These are phyloP conservation scores for Orgyia antiqua DNA, from an alignment of 2,888 invertebrate species.

Conservation along the genomic window DNA sequence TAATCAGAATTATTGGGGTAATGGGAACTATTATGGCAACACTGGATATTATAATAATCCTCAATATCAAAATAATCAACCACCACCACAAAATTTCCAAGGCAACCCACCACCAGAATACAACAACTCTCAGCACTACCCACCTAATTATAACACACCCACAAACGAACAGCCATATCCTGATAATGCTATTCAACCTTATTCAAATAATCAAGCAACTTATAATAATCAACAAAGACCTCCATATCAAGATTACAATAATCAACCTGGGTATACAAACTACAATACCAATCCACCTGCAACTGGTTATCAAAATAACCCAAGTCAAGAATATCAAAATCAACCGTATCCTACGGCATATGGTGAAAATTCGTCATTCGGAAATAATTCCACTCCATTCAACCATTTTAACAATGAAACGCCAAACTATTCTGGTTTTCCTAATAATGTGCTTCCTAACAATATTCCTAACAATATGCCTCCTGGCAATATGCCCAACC, in stretches of 20 bases:
- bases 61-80: conserved; percentile 54
- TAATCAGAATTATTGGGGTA: conserved; percentile 67
- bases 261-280: conserved; percentile 48
- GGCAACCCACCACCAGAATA: conserved; percentile 43
- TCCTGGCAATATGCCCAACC: too few relatives aligned
- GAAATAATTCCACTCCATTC: conserved; percentile 41
- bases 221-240: conserved; percentile 52
- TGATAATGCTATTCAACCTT: conserved; percentile 48
- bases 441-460: conserved; percentile 44
- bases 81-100: conserved; percentile 44
- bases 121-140: conserved; percentile 49
- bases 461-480: conserved; percentile 40
- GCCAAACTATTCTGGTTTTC: conserved; percentile 48
- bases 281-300: conserved; percentile 45
- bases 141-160: conserved; percentile 44
- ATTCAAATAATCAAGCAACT: conserved; percentile 48
- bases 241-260: conserved; percentile 45
- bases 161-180: conserved; percentile 46
- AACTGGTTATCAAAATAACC: conserved; percentile 38
- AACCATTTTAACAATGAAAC: conserved; percentile 54
- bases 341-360: conserved; percentile 51
- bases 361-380: conserved; percentile 37
- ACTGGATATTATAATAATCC: conserved; percentile 62
- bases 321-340: conserved; percentile 44
- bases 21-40: conserved; percentile 60